These are phyloP conservation scores for Valencia hispanica DNA, from an alignment of 2,797 vertebrate genomes.

Conservation along the genomic window DNA sequence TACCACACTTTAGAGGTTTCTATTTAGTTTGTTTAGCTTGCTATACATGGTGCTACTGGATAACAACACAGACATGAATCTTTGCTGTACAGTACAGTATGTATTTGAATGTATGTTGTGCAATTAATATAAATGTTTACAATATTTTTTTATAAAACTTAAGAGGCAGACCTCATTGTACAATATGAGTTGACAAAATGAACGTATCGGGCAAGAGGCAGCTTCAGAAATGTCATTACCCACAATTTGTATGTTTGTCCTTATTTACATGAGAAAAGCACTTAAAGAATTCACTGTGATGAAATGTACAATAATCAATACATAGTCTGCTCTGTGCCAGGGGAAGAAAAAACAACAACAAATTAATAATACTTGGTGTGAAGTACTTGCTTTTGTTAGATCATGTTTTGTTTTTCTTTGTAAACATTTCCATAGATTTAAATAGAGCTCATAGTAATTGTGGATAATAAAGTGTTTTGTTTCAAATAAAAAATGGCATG, in stretches of 20 bases:
- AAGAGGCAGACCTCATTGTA: conserved; percentile 72
- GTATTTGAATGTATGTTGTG: conserved; percentile 85
- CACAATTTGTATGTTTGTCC: conserved; percentile 58
- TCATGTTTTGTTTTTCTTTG: conserved; percentile 47
- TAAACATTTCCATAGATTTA: conserved; percentile 65
- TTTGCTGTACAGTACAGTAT: conserved; percentile 82
- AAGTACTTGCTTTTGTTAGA: conserved; percentile 63
- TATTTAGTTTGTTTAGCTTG: conserved; percentile 73
- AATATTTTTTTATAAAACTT: conserved; percentile 83
- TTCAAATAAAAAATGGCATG: conserved; percentile 42
- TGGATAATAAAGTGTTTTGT: conserved; percentile 74
- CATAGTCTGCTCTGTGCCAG: conserved; percentile 55
- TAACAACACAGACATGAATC: conserved; percentile 70
- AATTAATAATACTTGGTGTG: conserved; percentile 68
- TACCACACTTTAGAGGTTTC: conserved; percentile 64
- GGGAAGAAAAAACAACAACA: conserved; percentile 51
- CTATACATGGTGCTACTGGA: conserved; percentile 81
- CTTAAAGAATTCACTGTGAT: conserved; percentile 80
- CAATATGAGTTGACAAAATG: conserved; percentile 61
- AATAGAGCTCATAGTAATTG: conserved; percentile 71
- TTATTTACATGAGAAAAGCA: conserved; percentile 74
- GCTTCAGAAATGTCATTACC: conserved; percentile 58
- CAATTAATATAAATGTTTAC: conserved; percentile 85
- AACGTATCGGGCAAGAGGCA: conserved; percentile 61
- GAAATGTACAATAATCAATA: conserved; percentile 54